phyloP scores from a whole-genome alignment of 53 echinoderm and acorn worm species.

The Temnopleurus reevesii region DNA sequence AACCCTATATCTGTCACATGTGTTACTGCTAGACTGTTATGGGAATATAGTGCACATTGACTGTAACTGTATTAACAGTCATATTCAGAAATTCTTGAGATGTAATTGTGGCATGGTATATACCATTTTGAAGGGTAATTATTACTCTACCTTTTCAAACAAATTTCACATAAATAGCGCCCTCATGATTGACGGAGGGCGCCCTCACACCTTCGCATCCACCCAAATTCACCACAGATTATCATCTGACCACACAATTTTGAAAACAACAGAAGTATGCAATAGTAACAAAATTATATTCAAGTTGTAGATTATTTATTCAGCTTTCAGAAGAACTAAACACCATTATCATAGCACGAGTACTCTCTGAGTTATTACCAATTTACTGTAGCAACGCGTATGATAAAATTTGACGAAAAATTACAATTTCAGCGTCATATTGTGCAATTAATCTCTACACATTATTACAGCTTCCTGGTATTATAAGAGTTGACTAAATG shows the following conservation, averaged over 20 bases:
- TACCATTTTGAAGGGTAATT: too few relatives aligned
- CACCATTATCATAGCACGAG: neutral
- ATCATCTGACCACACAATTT: neutral
- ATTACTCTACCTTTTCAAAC: too few relatives aligned
- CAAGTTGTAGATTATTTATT: neutral
- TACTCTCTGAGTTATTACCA: neutral
- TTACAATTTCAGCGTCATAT: neutral
- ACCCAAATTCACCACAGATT: neutral
- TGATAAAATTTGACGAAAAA: neutral
- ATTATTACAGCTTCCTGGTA: neutral
- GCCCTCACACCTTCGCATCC: neutral
- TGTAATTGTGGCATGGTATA: too few relatives aligned
- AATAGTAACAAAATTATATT: neutral
- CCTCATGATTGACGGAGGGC: too few relatives aligned
- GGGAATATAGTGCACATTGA: neutral
- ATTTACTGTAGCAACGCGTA: neutral
- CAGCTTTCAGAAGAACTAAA: neutral
- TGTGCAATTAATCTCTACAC: neutral
- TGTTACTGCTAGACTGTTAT: neutral
- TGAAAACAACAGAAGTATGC: neutral
- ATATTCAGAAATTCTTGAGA: too few relatives aligned
- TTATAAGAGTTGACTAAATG: neutral
- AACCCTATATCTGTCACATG: neutral
- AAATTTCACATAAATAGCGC: too few relatives aligned
- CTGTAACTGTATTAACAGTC: neutral